Evolutionary conservation across 2,797 vertebrate genomes (phyloP).

Genomic region (Helarctos malayanus): DNA sequence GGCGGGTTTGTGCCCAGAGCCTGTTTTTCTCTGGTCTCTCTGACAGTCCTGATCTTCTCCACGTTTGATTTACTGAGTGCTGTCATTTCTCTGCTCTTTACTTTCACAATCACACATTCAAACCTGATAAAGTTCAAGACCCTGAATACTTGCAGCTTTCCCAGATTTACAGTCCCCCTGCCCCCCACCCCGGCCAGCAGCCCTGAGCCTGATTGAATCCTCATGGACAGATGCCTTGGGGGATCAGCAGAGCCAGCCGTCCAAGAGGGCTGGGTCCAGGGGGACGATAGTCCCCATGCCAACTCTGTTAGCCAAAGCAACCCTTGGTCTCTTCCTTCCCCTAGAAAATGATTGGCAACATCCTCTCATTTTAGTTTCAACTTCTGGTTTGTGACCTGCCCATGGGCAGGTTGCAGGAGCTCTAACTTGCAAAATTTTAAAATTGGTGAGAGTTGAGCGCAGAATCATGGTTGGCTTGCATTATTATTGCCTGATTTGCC

Average conservation of each 20-base stretch:
- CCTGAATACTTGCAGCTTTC: constrained; percentile 84
- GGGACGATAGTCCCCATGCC: not conserved
- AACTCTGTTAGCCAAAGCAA: constrained; percentile 42
- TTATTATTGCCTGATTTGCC: not conserved
- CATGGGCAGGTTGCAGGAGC: not conserved
- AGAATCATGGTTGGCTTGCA: not conserved
- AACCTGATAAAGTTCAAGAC: constrained; percentile 89
- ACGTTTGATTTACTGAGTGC: constrained; percentile 85
- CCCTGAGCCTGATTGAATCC: constrained; percentile 83
- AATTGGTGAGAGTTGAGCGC: not conserved
- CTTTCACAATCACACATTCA: constrained; percentile 87
- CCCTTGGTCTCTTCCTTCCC: constrained; percentile 35
- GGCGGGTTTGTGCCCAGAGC: constrained; percentile 23
- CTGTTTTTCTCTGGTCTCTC: constrained; percentile 71
- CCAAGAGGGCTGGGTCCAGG: not conserved
- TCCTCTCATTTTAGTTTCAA: not conserved
- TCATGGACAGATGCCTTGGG: constrained; percentile 73
- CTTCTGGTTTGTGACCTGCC: not conserved
- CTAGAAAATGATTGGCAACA: constrained; percentile 35
- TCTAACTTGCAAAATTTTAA: not conserved
- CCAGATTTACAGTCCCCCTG: constrained; percentile 82
- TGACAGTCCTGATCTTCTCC: constrained; percentile 82
- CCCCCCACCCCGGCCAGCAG: constrained; percentile 42
- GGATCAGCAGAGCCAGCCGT: constrained; percentile 38
- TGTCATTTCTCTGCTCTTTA: constrained; percentile 86